These are phyloP conservation scores for Meteorus sp. DNA, from an alignment of 1,140 invertebrate species.

Conservation along the genomic window DNA sequence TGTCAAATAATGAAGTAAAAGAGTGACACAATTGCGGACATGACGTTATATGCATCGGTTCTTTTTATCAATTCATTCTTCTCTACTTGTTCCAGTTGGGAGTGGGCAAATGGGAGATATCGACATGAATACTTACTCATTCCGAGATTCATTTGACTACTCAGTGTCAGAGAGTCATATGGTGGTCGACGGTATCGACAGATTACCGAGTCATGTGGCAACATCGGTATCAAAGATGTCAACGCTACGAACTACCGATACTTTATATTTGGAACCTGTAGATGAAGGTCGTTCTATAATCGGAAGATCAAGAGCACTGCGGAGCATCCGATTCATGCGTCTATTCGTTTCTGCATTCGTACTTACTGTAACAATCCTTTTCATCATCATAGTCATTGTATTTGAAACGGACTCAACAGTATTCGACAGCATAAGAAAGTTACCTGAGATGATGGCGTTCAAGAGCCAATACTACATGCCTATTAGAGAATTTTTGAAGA, in stretches of 20 bases:
- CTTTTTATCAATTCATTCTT: conserved; percentile 9
- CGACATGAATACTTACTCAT: conserved; percentile 66
- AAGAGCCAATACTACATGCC: conserved; percentile 81
- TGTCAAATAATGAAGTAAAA: too few species aligned
- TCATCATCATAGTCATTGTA: conserved; percentile 67
- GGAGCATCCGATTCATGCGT: conserved; percentile 65
- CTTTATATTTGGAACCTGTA: conserved; percentile 43
- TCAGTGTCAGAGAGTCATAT: conserved; percentile 75
- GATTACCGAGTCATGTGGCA: conserved; percentile 53
- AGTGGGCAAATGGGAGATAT: conserved; percentile 47
- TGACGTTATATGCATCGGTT: too few species aligned
- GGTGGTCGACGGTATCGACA: conserved; percentile 57
- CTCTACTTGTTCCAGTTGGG: conserved; percentile 47
- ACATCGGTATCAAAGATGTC: conserved; percentile 63
- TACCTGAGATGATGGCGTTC: conserved; percentile 78
- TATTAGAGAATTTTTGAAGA: conserved; percentile 73
- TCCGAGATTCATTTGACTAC: conserved; percentile 76
- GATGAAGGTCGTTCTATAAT: conserved; percentile 32
- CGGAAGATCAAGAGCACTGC: conserved; percentile 33
- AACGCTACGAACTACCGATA: conserved; percentile 60
- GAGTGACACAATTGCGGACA: too few species aligned
- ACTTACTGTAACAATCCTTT: conserved; percentile 67
- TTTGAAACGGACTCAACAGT: conserved; percentile 76
- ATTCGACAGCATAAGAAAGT: conserved; percentile 70
- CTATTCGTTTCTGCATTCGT: conserved; percentile 74